Conservation (phyloP, 53 echinoderm and acorn worm genomes). For the Holothuria leucospilota region DNA sequence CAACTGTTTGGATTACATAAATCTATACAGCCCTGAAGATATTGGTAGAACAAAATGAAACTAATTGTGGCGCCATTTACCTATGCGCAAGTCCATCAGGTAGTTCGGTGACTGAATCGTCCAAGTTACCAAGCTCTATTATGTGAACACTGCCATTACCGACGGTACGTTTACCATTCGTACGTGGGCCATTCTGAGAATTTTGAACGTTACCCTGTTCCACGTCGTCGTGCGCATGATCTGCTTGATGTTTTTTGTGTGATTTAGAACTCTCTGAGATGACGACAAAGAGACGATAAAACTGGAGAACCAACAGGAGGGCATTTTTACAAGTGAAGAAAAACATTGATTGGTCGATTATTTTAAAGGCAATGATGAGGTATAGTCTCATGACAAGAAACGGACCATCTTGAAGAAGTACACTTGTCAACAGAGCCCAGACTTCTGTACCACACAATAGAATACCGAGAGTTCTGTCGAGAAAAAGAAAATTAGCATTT, state of each 20-base stretch:
- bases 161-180: conserved; percentile 10
- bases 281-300: conserved; percentile 85
- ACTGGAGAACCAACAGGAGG: conserved; percentile 81
- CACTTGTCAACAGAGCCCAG: conserved; percentile 86
- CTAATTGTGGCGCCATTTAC: neutral
- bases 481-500: neutral
- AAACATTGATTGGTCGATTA: conserved; percentile 84
- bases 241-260: conserved; percentile 16
- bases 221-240: conserved; percentile 16
- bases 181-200: neutral
- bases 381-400: conserved; percentile 85
- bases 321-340: conserved; percentile 98
- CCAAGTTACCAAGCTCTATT: conserved; percentile 7
- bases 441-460: conserved; percentile 88
- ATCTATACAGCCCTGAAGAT: too few species aligned
- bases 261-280: conserved; percentile 68
- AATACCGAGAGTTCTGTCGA: conserved; percentile 35
- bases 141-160: conserved; percentile 24
- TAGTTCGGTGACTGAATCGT: conserved; percentile 29
- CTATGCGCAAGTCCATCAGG: conserved; percentile 27
- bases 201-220: neutral
- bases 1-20: too few species aligned
- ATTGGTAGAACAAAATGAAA: too few species aligned
- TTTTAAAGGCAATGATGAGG: conserved; percentile 75
- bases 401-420: conserved; percentile 88